Evolutionary conservation across 1,140 invertebrate genomes (phyloP).

Genomic region (Teleogryllus occipitalis): DNA sequence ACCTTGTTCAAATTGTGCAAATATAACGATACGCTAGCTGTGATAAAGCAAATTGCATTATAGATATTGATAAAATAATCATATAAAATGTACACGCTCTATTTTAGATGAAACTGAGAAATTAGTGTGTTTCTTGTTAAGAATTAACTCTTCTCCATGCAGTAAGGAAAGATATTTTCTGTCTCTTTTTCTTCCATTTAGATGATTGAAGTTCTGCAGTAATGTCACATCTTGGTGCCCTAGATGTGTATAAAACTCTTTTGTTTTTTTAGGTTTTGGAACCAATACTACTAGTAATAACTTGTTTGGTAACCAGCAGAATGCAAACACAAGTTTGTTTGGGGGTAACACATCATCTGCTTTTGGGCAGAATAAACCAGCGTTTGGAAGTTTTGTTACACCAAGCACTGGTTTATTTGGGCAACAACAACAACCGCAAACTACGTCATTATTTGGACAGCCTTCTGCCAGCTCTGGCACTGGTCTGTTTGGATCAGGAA

Average conservation of each 20-base stretch:
- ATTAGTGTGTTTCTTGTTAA: background rate
- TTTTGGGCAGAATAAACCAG: conserved; percentile 31
- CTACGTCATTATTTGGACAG: conserved; percentile 51
- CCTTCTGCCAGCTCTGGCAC: conserved; percentile 33
- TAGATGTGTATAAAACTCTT: background rate
- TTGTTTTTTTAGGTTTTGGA: conserved; percentile 17
- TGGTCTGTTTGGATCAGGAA: conserved; percentile 42
- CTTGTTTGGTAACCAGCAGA: conserved; percentile 27
- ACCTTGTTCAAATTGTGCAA: no score
- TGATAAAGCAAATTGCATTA: no score
- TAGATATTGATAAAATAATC: no score
- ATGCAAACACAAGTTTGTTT: conserved; percentile 22
- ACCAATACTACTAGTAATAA: conserved; percentile 13
- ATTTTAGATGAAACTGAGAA: background rate
- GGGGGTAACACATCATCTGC: conserved; percentile 21
- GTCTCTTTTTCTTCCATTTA: background rate
- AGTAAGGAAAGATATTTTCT: background rate
- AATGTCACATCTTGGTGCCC: background rate
- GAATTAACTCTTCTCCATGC: background rate
- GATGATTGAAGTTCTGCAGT: background rate
- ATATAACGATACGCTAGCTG: no score
- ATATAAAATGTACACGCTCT: no score
- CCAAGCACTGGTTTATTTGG: conserved; percentile 42
- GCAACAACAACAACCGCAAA: conserved; percentile 24
- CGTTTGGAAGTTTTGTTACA: conserved; percentile 27